Base-by-base conservation (phyloP, 2,797 vertebrate genomes). In the Sebastes hopkinsi region DNA sequence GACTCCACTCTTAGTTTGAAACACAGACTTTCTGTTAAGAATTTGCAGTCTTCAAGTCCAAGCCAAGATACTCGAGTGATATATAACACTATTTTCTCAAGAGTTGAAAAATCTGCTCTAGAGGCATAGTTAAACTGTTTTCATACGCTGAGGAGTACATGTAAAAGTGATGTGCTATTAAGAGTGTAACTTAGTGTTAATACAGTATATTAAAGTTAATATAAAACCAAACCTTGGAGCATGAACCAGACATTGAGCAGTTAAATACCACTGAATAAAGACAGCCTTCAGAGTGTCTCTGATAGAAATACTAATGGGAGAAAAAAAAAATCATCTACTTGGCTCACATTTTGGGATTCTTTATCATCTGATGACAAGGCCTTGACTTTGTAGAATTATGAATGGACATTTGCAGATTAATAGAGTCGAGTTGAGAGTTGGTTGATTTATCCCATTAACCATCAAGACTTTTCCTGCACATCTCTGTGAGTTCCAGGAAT, bases 321-420 rank as follows among this genome's bases (percentile, higher is more conserved):
- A 61, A 2, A 12, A n/a, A 50, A 50, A 34, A 9, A 29, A 12
- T 29, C 2, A 66, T 23, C 11, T 2, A 14, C 29, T 75, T 82
- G 59, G 58, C 59, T 79, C 34, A 66, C 12, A 50, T 70, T 77
- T 65, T 13, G 25, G 34, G 22, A 32, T 29, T 77, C 34, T 79
- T 64, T 60, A 52, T 75, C 46, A 72, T 75, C 27, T 30, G 29
- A 60, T 59, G 59, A 76, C 58, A 73, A 61, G n/a, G 34, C 56
- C 25, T 80, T 77, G 56, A 50, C 34, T 76, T 77, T 77, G 54
- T 27, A 38, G 30, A 60, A 55, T 65, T 71, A 79, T 64, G 34
- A 81, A 62, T 25, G 30, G 54, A 59, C 13, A 76, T 67, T 42
- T 79, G 29, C 67, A 29, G 12, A 66, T 67, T 42, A 70, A 79